phyloP scores from a whole-genome alignment of 1,140 invertebrate species.

The Gonatopus flavifemur region DNA sequence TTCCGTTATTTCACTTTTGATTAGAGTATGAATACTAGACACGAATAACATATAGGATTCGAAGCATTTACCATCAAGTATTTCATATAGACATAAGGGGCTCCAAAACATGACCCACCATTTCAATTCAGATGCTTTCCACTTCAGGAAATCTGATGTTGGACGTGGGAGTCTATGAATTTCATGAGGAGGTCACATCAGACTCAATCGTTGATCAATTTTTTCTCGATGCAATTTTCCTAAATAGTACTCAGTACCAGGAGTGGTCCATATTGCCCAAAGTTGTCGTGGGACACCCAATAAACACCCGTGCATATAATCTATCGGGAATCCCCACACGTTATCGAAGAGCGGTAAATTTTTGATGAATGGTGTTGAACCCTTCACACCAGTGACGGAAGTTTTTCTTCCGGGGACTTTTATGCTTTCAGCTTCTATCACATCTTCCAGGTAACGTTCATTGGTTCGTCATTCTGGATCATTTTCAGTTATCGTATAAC shows the following conservation, averaged over 20 bases:
- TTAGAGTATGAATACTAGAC: constrained; percentile 1
- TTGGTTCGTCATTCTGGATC: neutral
- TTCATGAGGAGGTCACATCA: too few relatives aligned
- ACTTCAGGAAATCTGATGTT: neutral
- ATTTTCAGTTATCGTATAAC: neutral
- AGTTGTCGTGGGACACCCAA: too few relatives aligned
- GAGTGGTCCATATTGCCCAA: constrained; percentile 1
- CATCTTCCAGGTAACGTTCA: neutral
- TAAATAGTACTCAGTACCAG: too few relatives aligned
- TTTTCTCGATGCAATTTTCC: neutral
- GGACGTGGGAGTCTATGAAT: too few relatives aligned
- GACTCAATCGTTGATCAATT: neutral
- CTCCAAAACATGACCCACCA: constrained; percentile 3
- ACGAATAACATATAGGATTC: constrained; percentile 3
- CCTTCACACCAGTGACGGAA: neutral
- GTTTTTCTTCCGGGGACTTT: neutral
- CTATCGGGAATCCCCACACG: neutral
- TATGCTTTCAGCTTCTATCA: too few relatives aligned
- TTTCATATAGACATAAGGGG: neutral
- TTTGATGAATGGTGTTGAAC: neutral
- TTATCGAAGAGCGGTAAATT: neutral
- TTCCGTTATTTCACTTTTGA: neutral
- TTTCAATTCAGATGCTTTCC: constrained; percentile 5
- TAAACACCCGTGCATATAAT: constrained; percentile 4
- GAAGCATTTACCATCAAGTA: neutral